phyloP scores from a whole-genome alignment of 1,140 invertebrate genomes.

The Trichoplusia ni region DNA sequence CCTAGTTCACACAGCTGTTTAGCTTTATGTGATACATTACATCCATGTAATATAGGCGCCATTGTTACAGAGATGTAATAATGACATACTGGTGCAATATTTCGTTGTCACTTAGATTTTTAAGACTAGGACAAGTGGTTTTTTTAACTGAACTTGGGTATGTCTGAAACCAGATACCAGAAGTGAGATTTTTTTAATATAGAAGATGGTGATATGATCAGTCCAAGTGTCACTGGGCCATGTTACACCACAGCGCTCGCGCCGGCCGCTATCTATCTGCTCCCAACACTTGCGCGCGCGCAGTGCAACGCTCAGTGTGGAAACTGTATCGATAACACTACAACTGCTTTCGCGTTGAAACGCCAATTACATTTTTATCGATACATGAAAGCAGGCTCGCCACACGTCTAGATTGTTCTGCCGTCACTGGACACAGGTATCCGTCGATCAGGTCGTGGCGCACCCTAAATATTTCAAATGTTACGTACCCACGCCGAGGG shows the following conservation, averaged over 20 bases:
- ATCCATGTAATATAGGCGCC: constrained; percentile 15
- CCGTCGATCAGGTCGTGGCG: constrained; percentile 41
- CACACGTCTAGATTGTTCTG: constrained; percentile 38
- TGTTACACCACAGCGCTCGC: constrained; percentile 44
- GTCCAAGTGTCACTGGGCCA: constrained; percentile 34
- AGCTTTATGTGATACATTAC: constrained; percentile 20
- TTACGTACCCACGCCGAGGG: constrained; percentile 79
- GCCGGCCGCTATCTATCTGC: constrained; percentile 41
- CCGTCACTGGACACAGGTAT: constrained; percentile 38
- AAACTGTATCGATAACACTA: constrained; percentile 45
- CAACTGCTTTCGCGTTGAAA: constrained; percentile 50
- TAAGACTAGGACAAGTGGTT: too few species aligned
- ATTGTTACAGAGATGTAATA: constrained; percentile 20
- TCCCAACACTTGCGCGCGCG: constrained; percentile 37
- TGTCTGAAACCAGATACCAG: too few species aligned
- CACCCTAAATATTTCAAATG: constrained; percentile 72
- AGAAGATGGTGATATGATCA: constrained; percentile 9
- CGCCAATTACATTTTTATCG: constrained; percentile 39
- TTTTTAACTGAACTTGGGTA: too few species aligned
- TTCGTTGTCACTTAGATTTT: not conserved
- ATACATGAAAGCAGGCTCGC: constrained; percentile 39
- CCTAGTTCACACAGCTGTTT: constrained; percentile 10
- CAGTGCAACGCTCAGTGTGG: constrained; percentile 43
- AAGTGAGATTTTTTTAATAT: constrained; percentile 2
- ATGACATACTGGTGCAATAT: constrained; percentile 3